phyloP scores from a whole-genome alignment of 2,888 invertebrate species.

The Drosophila meridiana region DNA sequence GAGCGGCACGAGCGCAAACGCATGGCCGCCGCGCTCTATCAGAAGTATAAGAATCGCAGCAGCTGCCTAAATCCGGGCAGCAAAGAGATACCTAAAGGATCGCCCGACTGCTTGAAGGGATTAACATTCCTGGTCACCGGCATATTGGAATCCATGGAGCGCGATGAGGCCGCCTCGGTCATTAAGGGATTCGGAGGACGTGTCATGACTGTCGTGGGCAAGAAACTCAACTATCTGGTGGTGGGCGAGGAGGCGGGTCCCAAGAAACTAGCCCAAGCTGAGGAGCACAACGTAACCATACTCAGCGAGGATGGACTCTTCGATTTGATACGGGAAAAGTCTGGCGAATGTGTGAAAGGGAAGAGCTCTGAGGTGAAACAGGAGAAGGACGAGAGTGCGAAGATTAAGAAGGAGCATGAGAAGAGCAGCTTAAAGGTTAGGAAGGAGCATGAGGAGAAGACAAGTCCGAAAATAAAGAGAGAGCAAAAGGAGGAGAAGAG shows the following conservation, averaged over 20 bases:
- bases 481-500: constrained; percentile 15
- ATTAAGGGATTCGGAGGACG: constrained; percentile 93
- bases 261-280: constrained; percentile 92
- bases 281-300: constrained; percentile 89
- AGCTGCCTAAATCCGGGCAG: constrained; percentile 93
- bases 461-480: constrained; percentile 9
- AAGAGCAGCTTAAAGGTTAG: constrained; percentile 37
- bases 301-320: constrained; percentile 93
- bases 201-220: constrained; percentile 90
- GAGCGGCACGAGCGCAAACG: constrained; percentile 89
- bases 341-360: constrained; percentile 81
- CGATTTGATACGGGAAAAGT: constrained; percentile 89
- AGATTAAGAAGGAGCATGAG: constrained; percentile 16
- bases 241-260: constrained; percentile 95
- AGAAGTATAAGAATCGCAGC: constrained; percentile 91
- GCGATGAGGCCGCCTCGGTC: constrained; percentile 91
- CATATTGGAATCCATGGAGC: constrained; percentile 93
- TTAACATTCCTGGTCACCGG: constrained; percentile 93
- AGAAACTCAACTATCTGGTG: constrained; percentile 92
- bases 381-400: constrained; percentile 24
- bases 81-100: constrained; percentile 93
- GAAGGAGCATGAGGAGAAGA: constrained; percentile 30
- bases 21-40: constrained; percentile 89
- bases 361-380: constrained; percentile 35
- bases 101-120: constrained; percentile 89